Percentiles rank a stretch among this genome's conserved stretches.
These are phyloP conservation scores for Unio delphinus DNA, from an alignment of 2,888 invertebrate genomes.

Conservation along the genomic window DNA sequence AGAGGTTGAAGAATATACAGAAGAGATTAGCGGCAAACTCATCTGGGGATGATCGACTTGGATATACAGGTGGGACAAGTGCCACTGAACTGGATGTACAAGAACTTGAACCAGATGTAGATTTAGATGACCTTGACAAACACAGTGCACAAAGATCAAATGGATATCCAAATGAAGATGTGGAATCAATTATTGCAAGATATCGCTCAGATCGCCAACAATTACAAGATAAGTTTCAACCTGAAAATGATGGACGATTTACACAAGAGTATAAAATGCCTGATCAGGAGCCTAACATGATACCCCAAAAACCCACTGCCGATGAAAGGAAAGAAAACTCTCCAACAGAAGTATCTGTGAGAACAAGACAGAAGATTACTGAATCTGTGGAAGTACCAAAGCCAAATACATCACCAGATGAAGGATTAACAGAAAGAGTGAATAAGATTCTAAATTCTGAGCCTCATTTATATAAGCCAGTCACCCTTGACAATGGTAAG, in stretches of 20 bases:
- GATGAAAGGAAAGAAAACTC: not conserved
- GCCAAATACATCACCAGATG: not conserved
- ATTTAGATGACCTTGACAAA: slow-evolving; percentile 6
- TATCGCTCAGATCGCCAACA: slow-evolving; percentile 41
- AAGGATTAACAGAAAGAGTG: slow-evolving; percentile 28
- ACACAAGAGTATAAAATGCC: not conserved
- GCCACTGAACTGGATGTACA: slow-evolving; percentile 16
- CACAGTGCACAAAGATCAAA: slow-evolving; percentile 9
- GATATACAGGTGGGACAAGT: slow-evolving; percentile 7
- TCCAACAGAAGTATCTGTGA: not conserved
- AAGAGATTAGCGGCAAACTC: slow-evolving; percentile 5
- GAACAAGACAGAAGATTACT: too few relatives aligned
- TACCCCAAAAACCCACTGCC: not conserved
- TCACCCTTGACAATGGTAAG: slow-evolving; percentile 8
- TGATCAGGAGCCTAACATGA: too few relatives aligned
- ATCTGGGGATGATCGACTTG: not conserved
- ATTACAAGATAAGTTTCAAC: slow-evolving; percentile 37
- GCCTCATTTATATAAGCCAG: slow-evolving; percentile 9
- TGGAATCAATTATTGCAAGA: slow-evolving; percentile 51
- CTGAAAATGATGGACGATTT: slow-evolving; percentile 5
- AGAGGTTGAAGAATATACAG: slow-evolving; percentile 7
- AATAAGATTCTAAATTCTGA: slow-evolving; percentile 29
- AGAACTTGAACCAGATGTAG: slow-evolving; percentile 25
- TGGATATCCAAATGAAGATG: slow-evolving; percentile 35
- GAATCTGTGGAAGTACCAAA: too few relatives aligned